Evolutionary conservation across 1,140 invertebrate species (phyloP).

Genomic region (Tetragonula clypearis): DNA sequence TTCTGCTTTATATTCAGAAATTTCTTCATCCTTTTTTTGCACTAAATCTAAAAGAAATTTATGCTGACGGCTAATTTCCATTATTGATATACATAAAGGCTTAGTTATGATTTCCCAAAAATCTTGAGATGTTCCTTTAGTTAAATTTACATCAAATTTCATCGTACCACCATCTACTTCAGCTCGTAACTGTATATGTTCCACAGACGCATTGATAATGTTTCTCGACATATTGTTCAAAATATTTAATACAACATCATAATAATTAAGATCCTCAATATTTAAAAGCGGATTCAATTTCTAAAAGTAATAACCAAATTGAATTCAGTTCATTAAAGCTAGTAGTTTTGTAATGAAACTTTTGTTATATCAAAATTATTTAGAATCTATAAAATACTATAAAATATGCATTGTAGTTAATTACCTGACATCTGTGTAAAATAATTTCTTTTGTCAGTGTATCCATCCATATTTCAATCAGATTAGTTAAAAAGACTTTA

Average conservation of each 20-base stretch:
- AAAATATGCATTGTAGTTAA: background rate
- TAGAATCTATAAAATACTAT: background rate
- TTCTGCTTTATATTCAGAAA: slow-evolving; percentile 75
- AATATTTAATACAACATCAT: slow-evolving; percentile 63
- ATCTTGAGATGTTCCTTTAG: slow-evolving; percentile 62
- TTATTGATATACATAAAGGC: slow-evolving; percentile 66
- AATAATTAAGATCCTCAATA: slow-evolving; percentile 56
- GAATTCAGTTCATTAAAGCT: background rate
- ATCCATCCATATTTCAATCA: slow-evolving; percentile 71
- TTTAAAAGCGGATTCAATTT: slow-evolving; percentile 71
- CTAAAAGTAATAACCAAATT: slow-evolving; percentile 52
- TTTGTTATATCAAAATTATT: slow-evolving; percentile 2
- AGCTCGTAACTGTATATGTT: slow-evolving; percentile 65
- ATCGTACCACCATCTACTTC: slow-evolving; percentile 67
- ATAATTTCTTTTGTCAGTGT: slow-evolving; percentile 64
- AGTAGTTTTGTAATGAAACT: background rate
- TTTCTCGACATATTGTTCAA: slow-evolving; percentile 63
- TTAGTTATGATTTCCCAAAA: slow-evolving; percentile 71
- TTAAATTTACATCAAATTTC: slow-evolving; percentile 71
- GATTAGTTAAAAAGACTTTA: slow-evolving; percentile 70
- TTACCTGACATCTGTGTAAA: slow-evolving; percentile 70
- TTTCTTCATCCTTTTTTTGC: slow-evolving; percentile 75
- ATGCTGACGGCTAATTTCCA: slow-evolving; percentile 64
- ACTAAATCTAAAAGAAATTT: slow-evolving; percentile 68
- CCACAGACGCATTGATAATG: slow-evolving; percentile 39